Evolutionary conservation across 2,888 invertebrate species (phyloP), one percentile per base, ranked within the genome.

Genomic region (Micoletzkya japonica): DNA sequence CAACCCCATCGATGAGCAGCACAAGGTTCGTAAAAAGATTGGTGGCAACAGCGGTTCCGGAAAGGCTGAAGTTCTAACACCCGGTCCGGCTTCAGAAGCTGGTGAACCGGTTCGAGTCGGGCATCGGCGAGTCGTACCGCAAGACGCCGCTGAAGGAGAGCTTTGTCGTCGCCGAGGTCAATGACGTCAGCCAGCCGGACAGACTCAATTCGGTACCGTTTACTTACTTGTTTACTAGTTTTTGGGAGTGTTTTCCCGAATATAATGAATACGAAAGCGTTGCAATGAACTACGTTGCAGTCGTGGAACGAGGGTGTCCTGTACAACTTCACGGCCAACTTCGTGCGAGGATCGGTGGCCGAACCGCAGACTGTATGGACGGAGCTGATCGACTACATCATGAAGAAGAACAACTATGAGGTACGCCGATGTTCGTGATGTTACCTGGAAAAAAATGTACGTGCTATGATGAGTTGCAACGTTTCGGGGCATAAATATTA

Each of bases 301-400:
- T 70, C 77, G 17, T 81, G 81, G 81, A 74, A 77, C 44, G 68
- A 73, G 17, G 82, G 82, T 30, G 72, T 80, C n/a, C 72, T 81
- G 34, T 82, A 76, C 78, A 83, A 83, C 64, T 83, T 80, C 75
- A 82, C 82, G 1, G 72, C 76, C 30, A 74, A 80, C 68, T 80
- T 82, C 71, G 75, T 75, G 50, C 69, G 71, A 10, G 81, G 79
- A 54, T 60, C 72, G 26, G 79, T 80, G 4, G 76, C 74, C 32
- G 77, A 77, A 66, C 81, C 81, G 17, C 39, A 61, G 10, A 70
- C 67, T 36, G 79, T 80, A 10, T 80, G 75, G 75, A 75, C 75
- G 17, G 77, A 78, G 37, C 60, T 80, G 1, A 70, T 77, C 44
- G 78, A 79, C 10, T 81, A 78, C 71, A 81, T 81, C 67, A 60